These are phyloP conservation scores for Ardeotis arabs DNA, from an alignment of 2,113 vertebrate genomes.

Conservation along the genomic window DNA sequence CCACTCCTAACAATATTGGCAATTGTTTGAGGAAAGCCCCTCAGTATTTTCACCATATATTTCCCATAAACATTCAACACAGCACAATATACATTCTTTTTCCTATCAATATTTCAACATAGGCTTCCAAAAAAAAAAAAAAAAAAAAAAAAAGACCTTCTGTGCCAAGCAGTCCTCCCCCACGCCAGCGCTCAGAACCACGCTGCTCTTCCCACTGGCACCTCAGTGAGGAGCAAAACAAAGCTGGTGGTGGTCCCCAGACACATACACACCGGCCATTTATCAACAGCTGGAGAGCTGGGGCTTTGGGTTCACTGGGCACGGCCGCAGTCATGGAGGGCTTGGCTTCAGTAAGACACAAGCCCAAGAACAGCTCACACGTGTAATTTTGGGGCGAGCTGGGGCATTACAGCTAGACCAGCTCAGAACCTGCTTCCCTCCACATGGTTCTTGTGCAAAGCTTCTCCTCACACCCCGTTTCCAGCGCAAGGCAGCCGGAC, in stretches of 20 bases:
- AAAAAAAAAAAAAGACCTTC: neutral
- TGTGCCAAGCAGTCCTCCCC: neutral
- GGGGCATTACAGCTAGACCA: neutral
- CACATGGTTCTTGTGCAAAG: neutral
- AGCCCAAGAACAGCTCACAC: neutral
- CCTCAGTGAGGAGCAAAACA: neutral
- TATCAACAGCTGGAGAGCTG: neutral
- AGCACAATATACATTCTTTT: neutral
- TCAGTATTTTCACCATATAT: constrained; percentile 11
- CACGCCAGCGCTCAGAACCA: neutral
- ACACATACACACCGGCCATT: accelerated
- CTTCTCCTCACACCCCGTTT: neutral
- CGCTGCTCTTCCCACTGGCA: neutral
- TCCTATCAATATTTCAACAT: neutral
- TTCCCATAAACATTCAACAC: constrained; percentile 49
- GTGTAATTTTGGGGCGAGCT: neutral
- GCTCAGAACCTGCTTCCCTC: accelerated
- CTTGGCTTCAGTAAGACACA: neutral
- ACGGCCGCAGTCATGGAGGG: neutral
- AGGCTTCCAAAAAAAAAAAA: neutral
- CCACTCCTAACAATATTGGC: constrained; percentile 25
- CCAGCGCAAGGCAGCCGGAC: neutral
- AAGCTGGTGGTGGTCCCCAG: neutral
- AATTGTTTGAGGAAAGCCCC: constrained; percentile 47
- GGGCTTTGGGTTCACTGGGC: neutral